Base-by-base conservation (phyloP, 1,140 invertebrate genomes). In the Gryon sp. region DNA sequence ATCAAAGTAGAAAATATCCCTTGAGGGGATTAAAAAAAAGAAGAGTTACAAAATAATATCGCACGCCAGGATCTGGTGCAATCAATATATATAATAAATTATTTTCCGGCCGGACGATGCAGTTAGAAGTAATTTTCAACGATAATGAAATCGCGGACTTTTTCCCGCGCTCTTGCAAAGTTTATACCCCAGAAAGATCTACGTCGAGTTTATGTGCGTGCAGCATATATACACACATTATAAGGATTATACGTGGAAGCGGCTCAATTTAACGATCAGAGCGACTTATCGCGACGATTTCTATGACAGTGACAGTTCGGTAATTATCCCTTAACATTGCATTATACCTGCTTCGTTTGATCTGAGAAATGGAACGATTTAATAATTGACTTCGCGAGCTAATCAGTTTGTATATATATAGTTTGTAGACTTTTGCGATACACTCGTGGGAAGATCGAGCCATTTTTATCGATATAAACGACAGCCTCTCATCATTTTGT, bases 221-320 rank as follows among this genome's bases (percentile, higher is more conserved):
- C 18, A 28, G 22, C 45, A 36, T 41, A 19, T 60, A 52, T 24
- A 11, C 30, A 11, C 24, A 22, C 28, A 55, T 53, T 32, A n/a
- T n/a, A n/a, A n/a, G n/a, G n/a, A n/a, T n/a, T n/a, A n/a, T n/a
- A 55, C 32, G 19, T 59, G 24, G 38, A 59, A 65, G 53, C 28
- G 40, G 59, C 41, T 60, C 16, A 46, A 40, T 48, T 59, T 48
- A 59, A 69, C 45, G 65, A 63, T 38, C 40, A 53, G 12, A 55
- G 11, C 53, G 52, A 77, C 65, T 76, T 76, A 66, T 77, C 55
- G 74, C 66, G 74, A 72, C 74, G 53, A 77, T 65, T 77, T 52
- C 40, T 38, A 65, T 69, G 66, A 65, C 57, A 70, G 73, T 76
- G 74, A 76, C 74, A 66, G 66, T 77, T 48, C 32, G 53, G 40